Base-by-base conservation (phyloP, 2,113 vertebrate species). In the Melanerpes aurifrons region DNA sequence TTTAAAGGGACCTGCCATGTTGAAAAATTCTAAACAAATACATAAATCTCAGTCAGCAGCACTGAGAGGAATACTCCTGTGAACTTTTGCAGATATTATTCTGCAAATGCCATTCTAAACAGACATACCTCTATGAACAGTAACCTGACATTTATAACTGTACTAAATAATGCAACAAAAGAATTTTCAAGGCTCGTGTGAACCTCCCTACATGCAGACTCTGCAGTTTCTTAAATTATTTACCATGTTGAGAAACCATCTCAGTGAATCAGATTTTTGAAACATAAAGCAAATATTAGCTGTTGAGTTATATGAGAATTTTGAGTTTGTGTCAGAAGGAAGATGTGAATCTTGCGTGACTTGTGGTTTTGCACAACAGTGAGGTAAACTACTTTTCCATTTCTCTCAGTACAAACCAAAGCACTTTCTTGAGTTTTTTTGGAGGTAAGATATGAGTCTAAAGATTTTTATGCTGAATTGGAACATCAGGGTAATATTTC, bases 131-230 rank as follows among this genome's bases (percentile, higher is more conserved):
- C 81, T 85, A 31, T 82, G 93, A 95, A 90, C 71, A 96, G 94
- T 89, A 97, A 96, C 85, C 93, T 97, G 97, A 97, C 97, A 97
- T 97, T 98, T 98, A 91, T 92, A 93, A 92, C 93, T 95, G 7
- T 73, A 94, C 90, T 98, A 96, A 98, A 98, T 97, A 97, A 97
- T 97, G 96, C 94, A 98, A 97, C 95, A 97, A 94, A 97, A 97
- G 95, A 95, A 87, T 96, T 96, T 96, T 97, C 92, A 96, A 94
- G 93, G 96, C 96, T 96, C 89, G 78, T 58, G 74, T 75, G 86
- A 90, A 95, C 89, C 87, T 95, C 96, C 96, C 87, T 84, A 74
- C 73, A 94, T 70, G 78, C 91, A 96, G 79, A 90, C 82, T 94
- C 96, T 85, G 79, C 90, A 71, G 76, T 94, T 82, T 93, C 81